Evolutionary conservation across 2,888 invertebrate genomes (phyloP).

Genomic region (Itoplectis maculator): DNA sequence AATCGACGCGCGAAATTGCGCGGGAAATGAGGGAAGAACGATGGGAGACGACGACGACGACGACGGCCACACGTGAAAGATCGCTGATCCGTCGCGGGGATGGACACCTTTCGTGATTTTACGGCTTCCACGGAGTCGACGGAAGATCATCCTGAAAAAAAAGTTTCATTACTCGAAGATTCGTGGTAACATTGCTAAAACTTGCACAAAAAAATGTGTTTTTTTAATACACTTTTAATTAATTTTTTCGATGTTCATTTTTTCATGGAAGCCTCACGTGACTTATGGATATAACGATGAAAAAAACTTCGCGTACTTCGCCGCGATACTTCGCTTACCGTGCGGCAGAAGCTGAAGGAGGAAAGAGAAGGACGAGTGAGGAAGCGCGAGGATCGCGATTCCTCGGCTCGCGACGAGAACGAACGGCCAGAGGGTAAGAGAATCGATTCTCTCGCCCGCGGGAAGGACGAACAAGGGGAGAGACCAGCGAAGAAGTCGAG

Average conservation of each 20-base stretch:
- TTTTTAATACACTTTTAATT: too few relatives aligned
- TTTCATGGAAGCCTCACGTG: too few relatives aligned
- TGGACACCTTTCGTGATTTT: background rate
- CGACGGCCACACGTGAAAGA: background rate
- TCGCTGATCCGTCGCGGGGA: background rate
- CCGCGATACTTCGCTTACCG: too few relatives aligned
- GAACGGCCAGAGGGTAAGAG: conserved; percentile 28
- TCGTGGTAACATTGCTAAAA: too few relatives aligned
- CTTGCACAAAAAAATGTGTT: too few relatives aligned
- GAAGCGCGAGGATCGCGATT: background rate
- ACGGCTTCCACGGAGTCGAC: background rate
- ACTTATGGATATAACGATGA: too few relatives aligned
- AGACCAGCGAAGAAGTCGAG: conserved; percentile 10
- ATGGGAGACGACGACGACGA: background rate
- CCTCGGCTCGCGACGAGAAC: background rate
- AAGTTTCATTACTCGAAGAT: too few relatives aligned
- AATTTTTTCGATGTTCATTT: too few relatives aligned
- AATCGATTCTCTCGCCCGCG: conserved; percentile 52
- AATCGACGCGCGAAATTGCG: conserved; percentile 59
- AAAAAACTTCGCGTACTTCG: too few relatives aligned
- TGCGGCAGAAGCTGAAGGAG: background rate
- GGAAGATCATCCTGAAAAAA: background rate
- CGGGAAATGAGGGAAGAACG: conserved; percentile 43
- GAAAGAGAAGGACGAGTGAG: background rate
- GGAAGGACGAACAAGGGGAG: conserved; percentile 52